Base-by-base conservation (phyloP, 2,888 invertebrate genomes). In the Melinaea marsaeus region DNA sequence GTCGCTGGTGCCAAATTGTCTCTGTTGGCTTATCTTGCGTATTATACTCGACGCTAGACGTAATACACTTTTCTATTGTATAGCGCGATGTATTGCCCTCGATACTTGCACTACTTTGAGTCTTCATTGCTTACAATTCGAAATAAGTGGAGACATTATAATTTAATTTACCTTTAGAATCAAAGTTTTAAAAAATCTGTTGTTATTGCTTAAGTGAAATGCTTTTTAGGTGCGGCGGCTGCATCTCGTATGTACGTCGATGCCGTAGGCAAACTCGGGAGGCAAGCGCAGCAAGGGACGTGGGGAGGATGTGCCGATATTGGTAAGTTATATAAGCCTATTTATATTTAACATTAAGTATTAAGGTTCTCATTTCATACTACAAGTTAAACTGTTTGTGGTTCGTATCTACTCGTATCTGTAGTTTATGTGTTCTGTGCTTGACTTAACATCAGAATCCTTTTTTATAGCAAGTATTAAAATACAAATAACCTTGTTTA, bases 231-330 rank as follows among this genome's bases (percentile, higher is more conserved):
- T 83, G 96, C 97, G 67, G 96, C 97, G 64, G 95, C 96, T 69
- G 97, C 97, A 48, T 96, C 96, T 45, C 93, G 96, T 61, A 86
- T 96, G 74, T 97, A 97, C 88, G 96, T 97, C 79, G 97, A 97
- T 79, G 95, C 97, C 69, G 94, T 97, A 81, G 95, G 95, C 73
- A 96, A 96, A 87, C 92, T 97, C 81, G 97, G 97, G 68, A 92
- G 95, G 72, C 97, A 97, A 83, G 97, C 97, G 62, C 97, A 97
- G 85, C 96, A 97, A 86, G 97, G 96, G 73, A 95, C 95, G 54
- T 95, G 95, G 95, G 95, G 95, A 72, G 97, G 96, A 83, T 96
- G 96, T 72, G 94, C 95, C 71, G 97, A 97, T 92, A 96, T 97
- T 76, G 97, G 97, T 97, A 92, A 94, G 93, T 88, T 69, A 46